Conservation (phyloP, 2,113 vertebrate species). For the Xenopus tropicalis region UCB_Xtro_10.0 CM004447.2:22676001-22676500, state of each 20-base stretch:
- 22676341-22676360: slow-evolving; percentile 25
- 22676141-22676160: slow-evolving; percentile 35
- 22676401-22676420: slow-evolving; percentile 34
- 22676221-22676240: slow-evolving; percentile 4
- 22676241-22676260: slow-evolving; percentile 10
- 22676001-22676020: slow-evolving; percentile 51
- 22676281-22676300: slow-evolving; percentile 16
- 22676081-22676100: slow-evolving; percentile 46
- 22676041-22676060: slow-evolving; percentile 15
- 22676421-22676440: slow-evolving; percentile 36
- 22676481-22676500: background rate
- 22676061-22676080: slow-evolving; percentile 45
- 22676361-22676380: slow-evolving; percentile 17
- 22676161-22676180: slow-evolving; percentile 32
- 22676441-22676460: slow-evolving; percentile 12
- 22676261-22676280: slow-evolving; percentile 26
- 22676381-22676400: background rate
- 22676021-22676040: slow-evolving; percentile 26
- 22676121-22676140: slow-evolving; percentile 27
- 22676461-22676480: background rate
- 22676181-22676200: slow-evolving; percentile 38
- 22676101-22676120: slow-evolving; percentile 47
- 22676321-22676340: slow-evolving; percentile 19
- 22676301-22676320: background rate
- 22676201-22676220: slow-evolving; percentile 29